A percentile compares a stretch with the other conserved stretches of the same genome.
Evolutionary conservation across 2,888 invertebrate species (phyloP).

Genomic region (Epicampocera succincta): DNA sequence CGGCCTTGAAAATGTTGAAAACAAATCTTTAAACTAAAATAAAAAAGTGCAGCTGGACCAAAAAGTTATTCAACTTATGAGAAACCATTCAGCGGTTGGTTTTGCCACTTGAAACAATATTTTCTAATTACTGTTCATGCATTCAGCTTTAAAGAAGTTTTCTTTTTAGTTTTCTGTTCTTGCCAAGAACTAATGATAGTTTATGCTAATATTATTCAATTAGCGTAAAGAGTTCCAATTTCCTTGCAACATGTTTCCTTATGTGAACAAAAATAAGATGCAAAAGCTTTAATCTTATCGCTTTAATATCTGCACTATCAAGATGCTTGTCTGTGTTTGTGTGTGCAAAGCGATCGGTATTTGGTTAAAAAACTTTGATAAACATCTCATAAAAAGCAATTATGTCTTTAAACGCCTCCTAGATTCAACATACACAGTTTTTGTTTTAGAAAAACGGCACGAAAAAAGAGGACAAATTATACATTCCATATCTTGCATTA

Average conservation of each 20-base stretch:
- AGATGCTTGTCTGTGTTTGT: too few species aligned
- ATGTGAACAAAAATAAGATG: neutral
- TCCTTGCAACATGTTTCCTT: neutral
- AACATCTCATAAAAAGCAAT: constrained; percentile 65
- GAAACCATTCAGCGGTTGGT: too few species aligned
- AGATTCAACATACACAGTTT: constrained; percentile 41
- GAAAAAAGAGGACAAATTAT: constrained; percentile 23
- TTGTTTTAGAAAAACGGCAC: constrained; percentile 16
- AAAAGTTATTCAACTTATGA: too few species aligned
- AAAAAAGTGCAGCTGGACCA: too few species aligned
- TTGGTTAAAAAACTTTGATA: constrained; percentile 30
- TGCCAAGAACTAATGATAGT: too few species aligned
- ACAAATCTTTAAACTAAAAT: too few species aligned
- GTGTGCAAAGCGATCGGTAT: neutral
- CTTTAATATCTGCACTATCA: constrained; percentile 19
- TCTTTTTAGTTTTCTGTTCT: too few species aligned
- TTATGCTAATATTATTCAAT: neutral
- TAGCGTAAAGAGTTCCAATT: neutral
- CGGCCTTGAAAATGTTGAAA: too few species aligned
- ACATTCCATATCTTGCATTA: constrained; percentile 49
- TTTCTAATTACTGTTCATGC: too few species aligned
- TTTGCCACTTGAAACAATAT: too few species aligned
- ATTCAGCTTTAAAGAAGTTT: too few species aligned
- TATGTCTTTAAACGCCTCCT: constrained; percentile 65
- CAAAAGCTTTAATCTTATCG: neutral